Base-by-base conservation (phyloP, 2,113 vertebrate species). In the Gallinago media region DNA sequence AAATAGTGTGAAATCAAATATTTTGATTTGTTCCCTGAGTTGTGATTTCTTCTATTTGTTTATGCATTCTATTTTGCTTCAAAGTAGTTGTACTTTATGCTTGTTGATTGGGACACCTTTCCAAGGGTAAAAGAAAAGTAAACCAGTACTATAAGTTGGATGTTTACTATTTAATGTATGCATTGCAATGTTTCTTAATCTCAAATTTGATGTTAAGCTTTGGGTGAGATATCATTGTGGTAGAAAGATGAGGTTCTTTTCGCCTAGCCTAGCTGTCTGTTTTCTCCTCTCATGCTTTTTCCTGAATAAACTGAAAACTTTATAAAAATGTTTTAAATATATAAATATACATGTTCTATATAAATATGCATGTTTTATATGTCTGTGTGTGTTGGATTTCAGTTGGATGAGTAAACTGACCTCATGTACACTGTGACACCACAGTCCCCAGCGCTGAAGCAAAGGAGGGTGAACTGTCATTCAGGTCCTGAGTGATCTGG, bases 291-390 rank as follows among this genome's bases (percentile, higher is more conserved):
- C 21, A 54, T 11, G 20, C 5, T 55, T 6, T 74, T 62, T 56
- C 15, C 20, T 17, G 29, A 16, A 36, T 23, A 16, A 80, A 88
- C 12, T 11, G 15, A 73, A 68, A 73, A 22, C 5, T 46, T 80
- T 38, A 40, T 15, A 34, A 22, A 76, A 67, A 55, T 29, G 3
- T 46, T 66, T 40, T 18, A 66, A 42, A 67, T 54, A 34, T 8
- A 29, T 2, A 1, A 47, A 34, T 34, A 54, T 46, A 19, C 46
- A 20, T 20, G 46, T 46, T 20, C 20, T 54, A 34, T 8, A 29
- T 2, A 1, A 56, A 34, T 34, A 49, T 15, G 11, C 3, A 4
- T n/a, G 31, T 84, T 88, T 84, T 66, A 25, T 1, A 0, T 31
- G 2, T 31, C 22, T 54, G 0, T 18, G 7, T 31, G 25, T 27